Evolutionary conservation across 2,113 vertebrate species (phyloP).

Genomic region (Peromyscus maniculatus): DNA sequence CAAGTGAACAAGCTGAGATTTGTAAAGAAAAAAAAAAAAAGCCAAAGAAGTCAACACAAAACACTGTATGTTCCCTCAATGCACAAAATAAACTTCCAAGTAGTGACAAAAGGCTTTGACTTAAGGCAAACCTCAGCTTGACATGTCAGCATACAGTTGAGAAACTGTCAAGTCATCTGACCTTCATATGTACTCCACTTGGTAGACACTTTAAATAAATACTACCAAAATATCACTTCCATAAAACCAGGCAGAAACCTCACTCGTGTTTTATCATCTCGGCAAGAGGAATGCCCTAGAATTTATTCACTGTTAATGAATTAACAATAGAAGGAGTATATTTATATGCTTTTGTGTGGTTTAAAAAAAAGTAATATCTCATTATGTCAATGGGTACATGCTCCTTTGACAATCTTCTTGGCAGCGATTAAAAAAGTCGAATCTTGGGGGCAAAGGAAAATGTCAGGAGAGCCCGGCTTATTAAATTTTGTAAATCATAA

Average conservation of each 20-base stretch:
- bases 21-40: conserved; percentile 61
- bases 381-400: conserved; percentile 70
- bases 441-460: conserved; percentile 66
- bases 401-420: conserved; percentile 78
- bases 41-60: background rate
- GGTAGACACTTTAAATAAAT: conserved; percentile 19
- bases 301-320: conserved; percentile 82
- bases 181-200: conserved; percentile 54
- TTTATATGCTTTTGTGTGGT: conserved; percentile 69
- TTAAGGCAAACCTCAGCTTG: conserved; percentile 44
- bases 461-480: conserved; percentile 70
- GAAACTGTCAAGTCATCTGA: conserved; percentile 54
- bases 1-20: background rate
- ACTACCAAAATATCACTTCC: conserved; percentile 78
- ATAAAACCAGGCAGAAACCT: conserved; percentile 63
- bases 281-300: conserved; percentile 60
- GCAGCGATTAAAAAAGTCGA: conserved; percentile 70
- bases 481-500: conserved; percentile 87
- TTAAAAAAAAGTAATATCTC: conserved; percentile 51
- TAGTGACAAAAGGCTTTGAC: conserved; percentile 63
- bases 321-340: conserved; percentile 73
- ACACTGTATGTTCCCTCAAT: background rate
- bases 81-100: conserved; percentile 55
- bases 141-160: conserved; percentile 61
- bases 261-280: conserved; percentile 58